A percentile compares a stretch with the other conserved stretches of the same genome.
Conservation (phyloP, 2,797 vertebrate species). For the Liasis olivaceus region DNA sequence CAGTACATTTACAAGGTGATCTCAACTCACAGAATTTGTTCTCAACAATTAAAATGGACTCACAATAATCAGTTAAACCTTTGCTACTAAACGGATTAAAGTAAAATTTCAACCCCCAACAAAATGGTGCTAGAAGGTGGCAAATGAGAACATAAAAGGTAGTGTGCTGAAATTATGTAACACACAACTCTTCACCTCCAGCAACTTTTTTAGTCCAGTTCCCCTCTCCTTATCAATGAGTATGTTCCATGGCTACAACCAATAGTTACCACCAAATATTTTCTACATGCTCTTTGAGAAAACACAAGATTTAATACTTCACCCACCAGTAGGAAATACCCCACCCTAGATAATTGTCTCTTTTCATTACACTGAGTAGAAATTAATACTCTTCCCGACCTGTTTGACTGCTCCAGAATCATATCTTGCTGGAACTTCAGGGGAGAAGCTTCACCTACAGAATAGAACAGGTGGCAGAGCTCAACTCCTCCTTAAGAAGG, state of each 20-base stretch:
- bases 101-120: background rate
- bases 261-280: too few relatives aligned
- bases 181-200: background rate
- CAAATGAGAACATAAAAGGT: background rate
- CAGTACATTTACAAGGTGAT: background rate
- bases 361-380: background rate
- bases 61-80: background rate
- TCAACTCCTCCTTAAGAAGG: background rate
- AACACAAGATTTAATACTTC: background rate
- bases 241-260: background rate
- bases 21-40: background rate
- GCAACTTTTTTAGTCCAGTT: background rate
- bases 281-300: background rate
- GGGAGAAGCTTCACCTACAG: background rate
- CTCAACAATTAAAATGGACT: background rate
- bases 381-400: background rate
- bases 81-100: slow-evolving; percentile 7
- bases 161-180: background rate
- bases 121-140: background rate
- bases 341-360: background rate
- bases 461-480: slow-evolving; percentile 15
- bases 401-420: background rate
- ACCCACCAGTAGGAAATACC: background rate
- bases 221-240: background rate
- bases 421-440: slow-evolving; percentile 13